A percentile compares a stretch with the other conserved stretches of the same genome.
Evolutionary conservation across 1,140 invertebrate genomes (phyloP).

Genomic region (Macrobrachium nipponense): DNA sequence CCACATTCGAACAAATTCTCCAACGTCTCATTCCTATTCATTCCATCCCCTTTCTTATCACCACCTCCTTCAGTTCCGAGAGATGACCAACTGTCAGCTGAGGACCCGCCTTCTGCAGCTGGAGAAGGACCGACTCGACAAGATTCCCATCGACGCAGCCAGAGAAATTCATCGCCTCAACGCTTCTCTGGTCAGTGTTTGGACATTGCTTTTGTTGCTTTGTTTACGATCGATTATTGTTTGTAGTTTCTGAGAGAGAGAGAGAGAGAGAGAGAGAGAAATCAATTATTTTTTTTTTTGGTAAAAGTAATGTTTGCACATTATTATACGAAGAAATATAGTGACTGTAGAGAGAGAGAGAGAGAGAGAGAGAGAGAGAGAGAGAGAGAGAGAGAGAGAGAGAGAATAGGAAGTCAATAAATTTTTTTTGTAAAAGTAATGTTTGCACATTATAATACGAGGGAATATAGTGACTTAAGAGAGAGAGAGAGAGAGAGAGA

Average conservation of each 20-base stretch:
- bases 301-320: too few species aligned
- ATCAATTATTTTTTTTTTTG: background rate
- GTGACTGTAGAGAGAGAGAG: background rate
- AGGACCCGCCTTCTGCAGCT: constrained; percentile 65
- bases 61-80: constrained; percentile 61
- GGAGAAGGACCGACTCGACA: constrained; percentile 67
- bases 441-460: too few species aligned
- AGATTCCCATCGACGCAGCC: constrained; percentile 66
- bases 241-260: background rate
- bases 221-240: background rate
- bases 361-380: background rate
- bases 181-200: constrained; percentile 63
- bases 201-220: background rate
- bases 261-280: too few species aligned
- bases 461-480: too few species aligned
- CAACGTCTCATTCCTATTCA: background rate
- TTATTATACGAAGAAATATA: too few species aligned
- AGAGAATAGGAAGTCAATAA: background rate
- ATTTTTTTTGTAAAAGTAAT: too few species aligned
- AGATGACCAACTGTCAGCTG: constrained; percentile 66
- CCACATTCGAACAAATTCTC: too few species aligned
- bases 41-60: background rate
- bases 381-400: background rate
- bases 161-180: constrained; percentile 66
- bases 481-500: background rate